phyloP scores from a whole-genome alignment of 2,888 invertebrate genomes.

The Zygothrica quintamaculata region DNA sequence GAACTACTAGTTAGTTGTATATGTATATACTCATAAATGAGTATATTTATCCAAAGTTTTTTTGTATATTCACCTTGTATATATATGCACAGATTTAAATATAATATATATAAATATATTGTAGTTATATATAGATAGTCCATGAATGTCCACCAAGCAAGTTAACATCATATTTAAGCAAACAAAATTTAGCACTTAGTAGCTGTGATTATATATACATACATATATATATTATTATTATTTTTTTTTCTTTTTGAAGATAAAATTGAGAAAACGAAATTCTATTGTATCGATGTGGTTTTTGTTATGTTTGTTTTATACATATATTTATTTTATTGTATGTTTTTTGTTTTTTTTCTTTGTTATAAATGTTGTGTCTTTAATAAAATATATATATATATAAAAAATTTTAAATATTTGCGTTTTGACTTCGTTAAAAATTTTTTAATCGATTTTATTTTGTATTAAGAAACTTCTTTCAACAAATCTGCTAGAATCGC shows the following conservation, averaged over 20 bases:
- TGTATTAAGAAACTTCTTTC: constrained; percentile 59
- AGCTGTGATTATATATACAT: too few species aligned
- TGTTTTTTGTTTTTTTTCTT: constrained; percentile 24
- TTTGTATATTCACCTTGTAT: constrained; percentile 10
- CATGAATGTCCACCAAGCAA: constrained; percentile 35
- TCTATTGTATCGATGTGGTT: constrained; percentile 8
- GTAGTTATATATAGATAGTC: constrained; percentile 8
- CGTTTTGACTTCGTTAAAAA: constrained; percentile 57
- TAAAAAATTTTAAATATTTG: constrained; percentile 21
- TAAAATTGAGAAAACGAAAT: constrained; percentile 1
- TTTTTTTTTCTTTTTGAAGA: constrained; percentile 6
- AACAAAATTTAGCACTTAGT: constrained; percentile 29
- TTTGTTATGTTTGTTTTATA: constrained; percentile 34
- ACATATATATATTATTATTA: too few species aligned
- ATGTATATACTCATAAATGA: not conserved
- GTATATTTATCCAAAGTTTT: constrained; percentile 3
- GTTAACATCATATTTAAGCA: constrained; percentile 23
- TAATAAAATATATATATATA: constrained; percentile 23
- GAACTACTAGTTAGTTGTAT: too few species aligned
- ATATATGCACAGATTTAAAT: constrained; percentile 8
- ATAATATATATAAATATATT: not conserved
- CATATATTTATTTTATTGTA: constrained; percentile 13
- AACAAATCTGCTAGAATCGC: constrained; percentile 47
- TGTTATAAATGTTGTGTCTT: constrained; percentile 32
- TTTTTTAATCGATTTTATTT: constrained; percentile 72